Conservation (phyloP, 2,113 vertebrate species). For the Dissostichus mawsoni region DNA sequence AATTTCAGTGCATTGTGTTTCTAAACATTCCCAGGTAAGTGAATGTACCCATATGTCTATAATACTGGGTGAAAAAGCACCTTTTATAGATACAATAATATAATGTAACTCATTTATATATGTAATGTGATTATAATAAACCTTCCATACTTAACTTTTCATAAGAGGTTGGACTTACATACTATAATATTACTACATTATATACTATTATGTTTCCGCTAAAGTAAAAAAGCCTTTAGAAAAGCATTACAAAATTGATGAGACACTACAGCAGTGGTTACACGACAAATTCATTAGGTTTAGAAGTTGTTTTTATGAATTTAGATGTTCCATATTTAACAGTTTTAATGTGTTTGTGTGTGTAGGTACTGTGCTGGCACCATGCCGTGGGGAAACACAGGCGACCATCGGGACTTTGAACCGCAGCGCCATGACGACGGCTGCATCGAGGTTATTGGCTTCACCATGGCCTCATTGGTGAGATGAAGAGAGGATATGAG, state of each 20-base stretch:
- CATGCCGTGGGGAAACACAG: conserved; percentile 98
- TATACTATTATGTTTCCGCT: too few relatives aligned
- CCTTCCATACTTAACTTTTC: background rate
- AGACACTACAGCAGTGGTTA: too few relatives aligned
- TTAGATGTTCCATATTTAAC: too few relatives aligned
- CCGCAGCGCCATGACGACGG: conserved; percentile 97
- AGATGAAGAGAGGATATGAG: conserved; percentile 28
- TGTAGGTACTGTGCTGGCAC: conserved; percentile 85
- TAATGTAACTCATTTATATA: too few relatives aligned
- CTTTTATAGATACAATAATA: too few relatives aligned
- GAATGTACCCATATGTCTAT: background rate
- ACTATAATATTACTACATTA: background rate
- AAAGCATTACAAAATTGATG: too few relatives aligned
- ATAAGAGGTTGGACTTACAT: background rate
- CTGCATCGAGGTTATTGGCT: conserved; percentile 98
- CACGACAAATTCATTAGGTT: too few relatives aligned
- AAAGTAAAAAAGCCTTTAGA: too few relatives aligned
- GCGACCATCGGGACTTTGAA: conserved; percentile 97
- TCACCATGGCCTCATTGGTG: conserved; percentile 98
- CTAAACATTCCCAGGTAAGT: conserved; percentile 98
- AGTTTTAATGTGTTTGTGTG: background rate
- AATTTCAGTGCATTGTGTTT: conserved; percentile 98
- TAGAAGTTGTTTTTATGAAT: too few relatives aligned
- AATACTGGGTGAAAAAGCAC: too few relatives aligned
- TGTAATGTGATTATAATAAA: background rate